Base-by-base conservation (phyloP, 2,797 vertebrate species). In the Galagoides demidoff region DNA sequence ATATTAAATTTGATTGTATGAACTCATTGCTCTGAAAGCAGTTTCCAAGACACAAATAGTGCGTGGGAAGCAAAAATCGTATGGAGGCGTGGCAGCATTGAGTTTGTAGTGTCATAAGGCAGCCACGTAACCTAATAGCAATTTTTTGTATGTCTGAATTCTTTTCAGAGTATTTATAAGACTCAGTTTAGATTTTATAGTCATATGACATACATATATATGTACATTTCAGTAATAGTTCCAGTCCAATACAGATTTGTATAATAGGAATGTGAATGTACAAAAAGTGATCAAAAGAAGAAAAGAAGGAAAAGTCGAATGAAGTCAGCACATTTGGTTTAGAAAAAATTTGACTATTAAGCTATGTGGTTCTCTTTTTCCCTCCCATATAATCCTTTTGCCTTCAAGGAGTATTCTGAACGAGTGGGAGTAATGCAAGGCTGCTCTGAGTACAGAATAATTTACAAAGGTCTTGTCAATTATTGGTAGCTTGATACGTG, bases 1-100 rank as follows among this genome's bases (percentile, higher is more conserved):
- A 93, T 39, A 90, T 85, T 84, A 95, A 87, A 90, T 93, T 93
- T 90, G 84, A 63, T 61, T 71, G 17, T 90, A 37, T 68, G 70
- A 92, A 45, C 11, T 34, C 27, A 77, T 88, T 85, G 31, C 49
- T 95, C n/a, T 59, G 43, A 92, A 52, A 7, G 31, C 57, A 83
- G 70, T 78, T 96, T 93, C 37, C 39, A 66, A 77, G 73, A 63
- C 52, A 6, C 29, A 84, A 84, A 71, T 68, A 27, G n/a, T 45
- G 20, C 19, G 43, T 10, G 13, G 79, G 13, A 52, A 85, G 52
- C 29, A 92, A 71, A 94, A 66, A 45, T 23, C 22, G 12, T 31
- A 25, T 27, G 31, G 16, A 64, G 45, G 6, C n/a, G 27, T 64
- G 57, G 1, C 37, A 71, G 45, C 3, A 1, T 23, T 77, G 52